Conservation (phyloP, 2,888 invertebrate genomes). For the Gibbula magus region DNA sequence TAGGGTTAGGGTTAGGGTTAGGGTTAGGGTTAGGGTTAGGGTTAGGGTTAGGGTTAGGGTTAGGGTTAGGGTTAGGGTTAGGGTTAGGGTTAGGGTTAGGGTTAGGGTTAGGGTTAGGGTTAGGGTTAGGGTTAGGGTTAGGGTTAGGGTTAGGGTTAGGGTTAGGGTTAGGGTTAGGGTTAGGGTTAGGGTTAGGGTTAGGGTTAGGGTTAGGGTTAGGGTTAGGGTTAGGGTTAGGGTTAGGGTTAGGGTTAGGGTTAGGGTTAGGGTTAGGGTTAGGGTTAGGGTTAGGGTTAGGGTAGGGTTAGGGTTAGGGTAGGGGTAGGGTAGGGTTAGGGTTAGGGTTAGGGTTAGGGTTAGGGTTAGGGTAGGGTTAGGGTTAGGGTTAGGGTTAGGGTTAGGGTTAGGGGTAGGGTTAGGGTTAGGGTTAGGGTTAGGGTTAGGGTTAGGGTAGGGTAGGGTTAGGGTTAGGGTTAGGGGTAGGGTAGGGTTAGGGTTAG, state of each 20-base stretch:
- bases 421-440: too few relatives aligned
- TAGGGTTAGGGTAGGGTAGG: too few relatives aligned
- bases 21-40: slow-evolving; percentile 46
- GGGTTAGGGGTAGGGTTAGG: too few relatives aligned
- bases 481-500: too few relatives aligned
- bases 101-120: slow-evolving; percentile 54
- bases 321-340: slow-evolving; percentile 43
- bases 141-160: slow-evolving; percentile 50
- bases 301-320: slow-evolving; percentile 53
- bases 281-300: slow-evolving; percentile 51
- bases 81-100: slow-evolving; percentile 57
- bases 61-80: slow-evolving; percentile 49
- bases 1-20: slow-evolving; percentile 52
- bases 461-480: too few relatives aligned
- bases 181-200: slow-evolving; percentile 54
- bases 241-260: slow-evolving; percentile 26
- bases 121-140: slow-evolving; percentile 54
- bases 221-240: slow-evolving; percentile 31
- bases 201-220: slow-evolving; percentile 44
- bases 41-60: slow-evolving; percentile 52
- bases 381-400: too few relatives aligned
- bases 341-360: slow-evolving; percentile 48
- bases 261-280: slow-evolving; percentile 42
- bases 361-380: too few relatives aligned
- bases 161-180: slow-evolving; percentile 52